These are phyloP conservation scores for Napeogenes sylphis DNA, from an alignment of 2,888 invertebrate species.

Conservation along the genomic window DNA sequence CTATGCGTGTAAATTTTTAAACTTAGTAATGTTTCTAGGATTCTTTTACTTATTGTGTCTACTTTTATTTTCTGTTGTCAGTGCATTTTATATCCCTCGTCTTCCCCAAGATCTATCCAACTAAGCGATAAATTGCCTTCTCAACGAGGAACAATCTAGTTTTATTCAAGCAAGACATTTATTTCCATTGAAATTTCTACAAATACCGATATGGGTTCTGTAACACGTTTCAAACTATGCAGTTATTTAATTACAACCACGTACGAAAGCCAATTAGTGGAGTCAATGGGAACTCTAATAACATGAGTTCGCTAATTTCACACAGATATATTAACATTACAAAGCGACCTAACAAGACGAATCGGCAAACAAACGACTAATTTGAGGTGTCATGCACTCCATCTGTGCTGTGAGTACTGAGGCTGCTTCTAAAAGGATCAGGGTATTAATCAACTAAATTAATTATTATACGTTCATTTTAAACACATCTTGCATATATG, in stretches of 20 bases:
- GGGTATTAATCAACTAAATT: not conserved
- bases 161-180: slow-evolving; percentile 1
- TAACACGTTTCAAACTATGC: slow-evolving; percentile 12
- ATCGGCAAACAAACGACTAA: slow-evolving; percentile 47
- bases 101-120: slow-evolving; percentile 19
- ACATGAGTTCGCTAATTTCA: slow-evolving; percentile 28
- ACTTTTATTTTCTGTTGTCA: slow-evolving; percentile 35
- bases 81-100: slow-evolving; percentile 33
- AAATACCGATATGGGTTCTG: not conserved
- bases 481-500: too few relatives aligned
- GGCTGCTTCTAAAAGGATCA: slow-evolving; percentile 14
- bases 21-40: slow-evolving; percentile 49
- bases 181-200: not conserved
- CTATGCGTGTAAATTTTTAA: slow-evolving; percentile 71
- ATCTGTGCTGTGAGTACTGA: slow-evolving; percentile 10
- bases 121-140: slow-evolving; percentile 27
- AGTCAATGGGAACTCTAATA: slow-evolving; percentile 28
- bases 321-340: slow-evolving; percentile 54
- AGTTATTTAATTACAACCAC: slow-evolving; percentile 13
- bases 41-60: slow-evolving; percentile 42
- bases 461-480: too few relatives aligned
- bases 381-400: slow-evolving; percentile 38
- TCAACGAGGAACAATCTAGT: slow-evolving; percentile 1
- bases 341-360: slow-evolving; percentile 47
- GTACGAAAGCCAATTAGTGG: slow-evolving; percentile 24